phyloP scores from a whole-genome alignment of 2,113 vertebrate genomes.

The Cyprinodon tularosa region DNA sequence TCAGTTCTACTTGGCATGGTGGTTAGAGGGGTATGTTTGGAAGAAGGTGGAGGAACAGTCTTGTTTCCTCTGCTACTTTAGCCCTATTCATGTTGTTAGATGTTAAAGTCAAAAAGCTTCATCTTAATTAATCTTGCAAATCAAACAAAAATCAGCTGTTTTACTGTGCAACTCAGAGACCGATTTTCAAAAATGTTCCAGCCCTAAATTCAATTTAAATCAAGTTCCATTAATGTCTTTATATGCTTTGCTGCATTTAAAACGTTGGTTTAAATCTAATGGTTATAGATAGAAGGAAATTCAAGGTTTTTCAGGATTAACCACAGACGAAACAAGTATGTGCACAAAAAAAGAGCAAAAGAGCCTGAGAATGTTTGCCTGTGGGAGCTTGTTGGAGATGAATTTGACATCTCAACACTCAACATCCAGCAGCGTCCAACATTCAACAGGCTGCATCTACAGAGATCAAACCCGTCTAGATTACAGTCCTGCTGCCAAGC shows the following conservation, averaged over 20 bases:
- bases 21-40: conserved; percentile 60
- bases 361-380: conserved; percentile 29
- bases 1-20: conserved; percentile 49
- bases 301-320: background rate
- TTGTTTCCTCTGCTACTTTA: conserved; percentile 49
- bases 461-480: conserved; percentile 56
- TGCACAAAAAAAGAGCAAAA: conserved; percentile 18
- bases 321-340: conserved; percentile 1
- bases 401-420: conserved; percentile 39
- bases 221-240: background rate
- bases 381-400: conserved; percentile 33
- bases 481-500: conserved; percentile 63
- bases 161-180: background rate
- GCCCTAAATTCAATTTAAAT: background rate
- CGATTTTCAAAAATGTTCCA: background rate
- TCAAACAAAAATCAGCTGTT: background rate
- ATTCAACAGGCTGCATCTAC: conserved; percentile 56
- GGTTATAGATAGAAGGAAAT: background rate
- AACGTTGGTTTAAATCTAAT: conserved; percentile 10
- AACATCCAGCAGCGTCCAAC: conserved; percentile 32
- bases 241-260: background rate
- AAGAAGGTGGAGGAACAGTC: conserved; percentile 54
- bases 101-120: conserved; percentile 17
- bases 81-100: conserved; percentile 20
- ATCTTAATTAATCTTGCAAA: conserved; percentile 9